Evolutionary conservation across 2,113 vertebrate species (phyloP), one percentile per base, ranked within the genome.

Genomic region (Nanorana parkeri): DNA sequence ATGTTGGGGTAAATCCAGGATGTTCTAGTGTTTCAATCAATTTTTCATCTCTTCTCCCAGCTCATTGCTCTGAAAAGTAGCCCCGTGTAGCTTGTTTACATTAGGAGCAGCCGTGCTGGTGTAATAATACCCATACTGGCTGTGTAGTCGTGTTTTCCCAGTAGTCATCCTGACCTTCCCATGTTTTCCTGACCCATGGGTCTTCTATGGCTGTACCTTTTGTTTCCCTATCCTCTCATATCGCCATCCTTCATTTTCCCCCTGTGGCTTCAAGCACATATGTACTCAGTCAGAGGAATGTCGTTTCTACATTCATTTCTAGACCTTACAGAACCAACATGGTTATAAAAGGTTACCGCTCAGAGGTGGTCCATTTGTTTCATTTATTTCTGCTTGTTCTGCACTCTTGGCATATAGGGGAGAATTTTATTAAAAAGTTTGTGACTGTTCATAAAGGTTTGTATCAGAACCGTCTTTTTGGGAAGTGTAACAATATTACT

Each of bases 111-210:
- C 17, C 20, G 21, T 65, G 16, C 41, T 61, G 2, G 67, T 63
- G 61, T 64, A 55, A 73, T 10, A 65, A 32, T 55, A 66, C 61
- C 28, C 28, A 21, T 56, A 67, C 16, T 3, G 21, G 11, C 68
- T 51, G n/a, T 21, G 10, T 20, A 47, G 52, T 28, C 19, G 52
- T 58, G 64, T 68, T 58, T 68, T 58, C 61, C 24, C 68, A 66
- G 68, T 65, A 36, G 56, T 60, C 41, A 32, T 61, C 76, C 36
- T 11, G 55, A 16, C 41, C 60, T 68, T 81, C 79, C 68, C 79
- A 74, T 54, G 69, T 51, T 67, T 56, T 13, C 26, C 24, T 81
- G 80, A 75, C 80, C 61, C 36, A 0, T 23, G 52, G 26, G 47
- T 73, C 24, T 66, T 52, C 2, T 75, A n/a, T 66, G 36, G 24